Evolutionary conservation across 2,797 vertebrate genomes (phyloP).

Genomic region (Pygocentrus nattereri): DNA sequence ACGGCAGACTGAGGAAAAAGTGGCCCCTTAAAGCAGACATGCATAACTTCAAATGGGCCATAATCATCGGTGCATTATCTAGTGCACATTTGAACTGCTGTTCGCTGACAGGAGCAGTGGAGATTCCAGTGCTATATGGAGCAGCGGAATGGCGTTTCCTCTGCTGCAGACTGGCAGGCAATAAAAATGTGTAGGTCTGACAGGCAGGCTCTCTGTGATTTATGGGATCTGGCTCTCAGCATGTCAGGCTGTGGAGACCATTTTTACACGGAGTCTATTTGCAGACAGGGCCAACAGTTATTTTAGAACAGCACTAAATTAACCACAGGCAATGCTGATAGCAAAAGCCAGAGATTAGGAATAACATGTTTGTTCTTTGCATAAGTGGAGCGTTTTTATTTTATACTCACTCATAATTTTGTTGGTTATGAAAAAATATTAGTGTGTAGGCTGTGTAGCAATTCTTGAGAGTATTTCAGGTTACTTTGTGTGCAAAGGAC

Average conservation of each 20-base stretch:
- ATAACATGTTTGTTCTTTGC: not conserved
- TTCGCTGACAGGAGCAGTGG: constrained; percentile 57
- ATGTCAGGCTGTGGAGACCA: constrained; percentile 59
- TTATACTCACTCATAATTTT: not conserved
- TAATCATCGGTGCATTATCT: constrained; percentile 57
- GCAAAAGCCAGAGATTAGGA: constrained; percentile 11
- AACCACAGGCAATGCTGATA: constrained; percentile 50
- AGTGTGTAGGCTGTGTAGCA: constrained; percentile 16
- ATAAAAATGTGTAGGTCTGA: constrained; percentile 63
- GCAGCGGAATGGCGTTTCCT: constrained; percentile 54
- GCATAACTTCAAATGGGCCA: constrained; percentile 52
- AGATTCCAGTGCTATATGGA: constrained; percentile 60
- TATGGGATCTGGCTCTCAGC: constrained; percentile 60
- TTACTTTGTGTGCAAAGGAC: not conserved
- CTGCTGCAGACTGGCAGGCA: constrained; percentile 56
- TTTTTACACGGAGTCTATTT: constrained; percentile 65
- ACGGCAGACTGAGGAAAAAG: constrained; percentile 53
- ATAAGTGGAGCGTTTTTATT: not conserved
- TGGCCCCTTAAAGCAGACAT: constrained; percentile 46
- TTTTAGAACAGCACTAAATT: constrained; percentile 62
- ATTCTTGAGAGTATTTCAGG: not conserved
- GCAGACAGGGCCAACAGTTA: constrained; percentile 52
- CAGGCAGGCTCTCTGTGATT: constrained; percentile 66
- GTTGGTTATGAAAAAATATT: constrained; percentile 1
- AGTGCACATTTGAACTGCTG: constrained; percentile 50